Evolutionary conservation across 2,888 invertebrate species (phyloP).

Genomic region (Lingula anatina): DNA sequence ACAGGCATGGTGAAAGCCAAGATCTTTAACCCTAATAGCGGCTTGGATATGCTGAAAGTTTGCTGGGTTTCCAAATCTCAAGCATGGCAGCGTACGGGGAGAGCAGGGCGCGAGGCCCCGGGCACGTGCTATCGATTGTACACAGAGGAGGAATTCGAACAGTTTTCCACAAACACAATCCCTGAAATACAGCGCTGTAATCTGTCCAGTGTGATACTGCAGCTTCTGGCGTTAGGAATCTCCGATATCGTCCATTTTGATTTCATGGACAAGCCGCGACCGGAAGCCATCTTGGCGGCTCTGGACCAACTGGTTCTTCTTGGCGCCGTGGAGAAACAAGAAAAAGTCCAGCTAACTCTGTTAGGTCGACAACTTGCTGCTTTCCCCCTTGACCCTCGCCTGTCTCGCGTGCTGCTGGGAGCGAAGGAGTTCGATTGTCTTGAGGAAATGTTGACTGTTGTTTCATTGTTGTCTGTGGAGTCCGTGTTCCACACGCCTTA

Average conservation of each 20-base stretch:
- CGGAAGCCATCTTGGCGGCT: constrained; percentile 54
- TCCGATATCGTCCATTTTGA: constrained; percentile 75
- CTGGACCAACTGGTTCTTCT: constrained; percentile 53
- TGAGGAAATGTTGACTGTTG: constrained; percentile 70
- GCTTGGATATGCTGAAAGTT: constrained; percentile 77
- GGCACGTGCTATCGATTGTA: constrained; percentile 85
- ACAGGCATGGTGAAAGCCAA: constrained; percentile 82
- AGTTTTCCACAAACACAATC: constrained; percentile 66
- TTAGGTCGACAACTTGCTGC: constrained; percentile 79
- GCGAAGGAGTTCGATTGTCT: constrained; percentile 67
- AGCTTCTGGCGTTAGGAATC: constrained; percentile 78
- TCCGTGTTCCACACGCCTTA: constrained; percentile 72
- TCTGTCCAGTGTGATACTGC: constrained; percentile 69
- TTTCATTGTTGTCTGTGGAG: constrained; percentile 84
- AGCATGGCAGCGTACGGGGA: constrained; percentile 86
- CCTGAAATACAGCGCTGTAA: constrained; percentile 79
- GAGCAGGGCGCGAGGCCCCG: constrained; percentile 79
- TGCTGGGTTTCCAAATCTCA: constrained; percentile 84
- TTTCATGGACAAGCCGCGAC: constrained; percentile 82
- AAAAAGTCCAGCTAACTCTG: constrained; percentile 61
- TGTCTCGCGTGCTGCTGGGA: constrained; percentile 73
- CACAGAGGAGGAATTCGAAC: constrained; percentile 70
- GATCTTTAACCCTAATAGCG: constrained; percentile 72
- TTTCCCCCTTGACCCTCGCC: constrained; percentile 88
- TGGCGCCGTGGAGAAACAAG: constrained; percentile 62